Evolutionary conservation across 64 coral and sea anemone genomes (phyloP).

Genomic region (Stylophora pistillata): DNA sequence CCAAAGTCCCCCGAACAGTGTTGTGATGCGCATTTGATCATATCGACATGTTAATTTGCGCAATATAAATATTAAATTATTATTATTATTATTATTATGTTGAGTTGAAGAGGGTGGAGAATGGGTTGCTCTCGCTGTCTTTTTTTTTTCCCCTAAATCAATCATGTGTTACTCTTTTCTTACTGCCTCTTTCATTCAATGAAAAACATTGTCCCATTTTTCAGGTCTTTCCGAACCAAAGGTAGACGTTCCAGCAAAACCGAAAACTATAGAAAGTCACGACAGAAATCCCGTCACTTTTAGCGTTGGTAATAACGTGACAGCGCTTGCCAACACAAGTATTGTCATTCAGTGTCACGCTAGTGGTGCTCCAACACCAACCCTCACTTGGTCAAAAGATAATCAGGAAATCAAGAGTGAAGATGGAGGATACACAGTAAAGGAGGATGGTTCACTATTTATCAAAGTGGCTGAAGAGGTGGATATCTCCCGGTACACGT

Average conservation of each 20-base stretch:
- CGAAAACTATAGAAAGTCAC: constrained; percentile 8
- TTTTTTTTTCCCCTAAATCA: too few relatives aligned
- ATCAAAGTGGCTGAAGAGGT: constrained; percentile 23
- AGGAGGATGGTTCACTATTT: constrained; percentile 34
- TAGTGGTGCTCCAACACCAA: constrained; percentile 40
- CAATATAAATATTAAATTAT: too few relatives aligned
- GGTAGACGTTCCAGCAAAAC: constrained; percentile 11
- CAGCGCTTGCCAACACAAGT: constrained; percentile 53
- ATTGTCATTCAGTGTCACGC: constrained; percentile 39
- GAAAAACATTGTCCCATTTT: background rate
- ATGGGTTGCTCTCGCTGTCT: too few relatives aligned
- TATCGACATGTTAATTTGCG: too few relatives aligned
- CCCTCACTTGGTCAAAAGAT: constrained; percentile 47
- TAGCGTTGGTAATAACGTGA: constrained; percentile 59
- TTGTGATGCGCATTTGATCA: too few relatives aligned
- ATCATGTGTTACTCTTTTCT: too few relatives aligned
- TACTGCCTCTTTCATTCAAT: too few relatives aligned
- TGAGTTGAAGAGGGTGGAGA: too few relatives aligned
- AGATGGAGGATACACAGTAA: constrained; percentile 6
- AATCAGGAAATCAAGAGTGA: background rate
- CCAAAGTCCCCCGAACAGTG: too few relatives aligned
- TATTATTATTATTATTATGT: too few relatives aligned
- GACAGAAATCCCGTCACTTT: constrained; percentile 17
- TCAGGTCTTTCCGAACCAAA: background rate
- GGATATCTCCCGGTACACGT: constrained; percentile 53